These are phyloP conservation scores for Prionailurus bengalensis DNA, from an alignment of 2,113 vertebrate species.

Conservation along the genomic window DNA sequence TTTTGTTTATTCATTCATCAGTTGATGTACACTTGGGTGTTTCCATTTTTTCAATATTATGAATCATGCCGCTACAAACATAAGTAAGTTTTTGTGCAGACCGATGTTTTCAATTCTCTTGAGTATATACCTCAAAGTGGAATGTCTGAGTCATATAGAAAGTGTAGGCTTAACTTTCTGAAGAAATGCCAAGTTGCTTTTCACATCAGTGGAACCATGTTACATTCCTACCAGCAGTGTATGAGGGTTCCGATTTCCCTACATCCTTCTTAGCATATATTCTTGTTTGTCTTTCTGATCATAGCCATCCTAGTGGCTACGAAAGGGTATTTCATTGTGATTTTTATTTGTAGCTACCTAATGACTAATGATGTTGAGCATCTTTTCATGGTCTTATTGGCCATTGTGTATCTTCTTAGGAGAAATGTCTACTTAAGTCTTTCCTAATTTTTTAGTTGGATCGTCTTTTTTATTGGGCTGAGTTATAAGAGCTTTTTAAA, in stretches of 20 bases:
- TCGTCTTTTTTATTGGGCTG: slow-evolving; percentile 29
- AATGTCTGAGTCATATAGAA: background rate
- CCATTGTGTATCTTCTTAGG: background rate
- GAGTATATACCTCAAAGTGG: background rate
- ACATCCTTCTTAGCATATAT: background rate
- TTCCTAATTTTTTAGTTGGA: background rate
- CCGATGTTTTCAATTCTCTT: slow-evolving; percentile 7
- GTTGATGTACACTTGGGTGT: background rate
- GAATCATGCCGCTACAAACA: background rate
- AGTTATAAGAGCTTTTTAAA: background rate
- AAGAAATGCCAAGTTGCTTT: background rate
- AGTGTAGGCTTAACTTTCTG: slow-evolving; percentile 11
- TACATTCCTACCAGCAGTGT: background rate
- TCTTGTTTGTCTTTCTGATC: background rate
- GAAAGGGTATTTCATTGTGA: background rate
- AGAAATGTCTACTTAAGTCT: background rate
- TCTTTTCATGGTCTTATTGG: background rate
- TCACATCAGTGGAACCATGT: background rate
- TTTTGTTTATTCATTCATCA: background rate
- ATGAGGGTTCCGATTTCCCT: background rate
- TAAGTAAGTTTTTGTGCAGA: background rate
- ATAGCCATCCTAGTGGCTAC: background rate
- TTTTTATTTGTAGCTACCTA: background rate
- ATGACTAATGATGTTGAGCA: background rate
- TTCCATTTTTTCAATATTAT: background rate